These are phyloP conservation scores for Chouioia cunea DNA, from an alignment of 2,888 invertebrate genomes.

Conservation along the genomic window DNA sequence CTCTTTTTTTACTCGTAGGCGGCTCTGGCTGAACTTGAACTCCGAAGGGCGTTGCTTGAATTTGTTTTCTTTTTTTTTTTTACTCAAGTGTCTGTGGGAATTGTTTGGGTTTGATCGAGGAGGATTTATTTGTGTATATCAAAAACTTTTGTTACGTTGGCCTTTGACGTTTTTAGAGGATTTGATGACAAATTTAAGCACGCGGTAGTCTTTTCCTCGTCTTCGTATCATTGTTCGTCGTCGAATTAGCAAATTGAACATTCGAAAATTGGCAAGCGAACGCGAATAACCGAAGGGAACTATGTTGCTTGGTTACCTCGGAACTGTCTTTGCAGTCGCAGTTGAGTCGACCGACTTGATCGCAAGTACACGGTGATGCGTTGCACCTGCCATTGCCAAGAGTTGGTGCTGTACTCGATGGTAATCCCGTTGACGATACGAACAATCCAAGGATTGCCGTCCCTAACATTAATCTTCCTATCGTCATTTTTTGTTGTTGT, in stretches of 20 bases:
- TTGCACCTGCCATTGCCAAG: conserved; percentile 67
- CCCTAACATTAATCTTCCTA: conserved; percentile 57
- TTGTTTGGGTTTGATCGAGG: too few relatives aligned
- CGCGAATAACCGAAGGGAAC: too few relatives aligned
- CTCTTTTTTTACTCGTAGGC: conserved; percentile 24
- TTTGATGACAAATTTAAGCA: too few relatives aligned
- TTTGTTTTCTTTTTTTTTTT: too few relatives aligned
- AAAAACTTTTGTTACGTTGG: too few relatives aligned
- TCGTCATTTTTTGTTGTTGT: too few relatives aligned
- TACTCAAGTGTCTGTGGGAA: too few relatives aligned
- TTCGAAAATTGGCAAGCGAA: too few relatives aligned
- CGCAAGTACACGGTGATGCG: conserved; percentile 73
- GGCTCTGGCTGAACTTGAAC: conserved; percentile 29
- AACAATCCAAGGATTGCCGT: conserved; percentile 63
- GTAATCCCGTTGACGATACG: conserved; percentile 51
- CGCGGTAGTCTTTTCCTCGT: too few relatives aligned
- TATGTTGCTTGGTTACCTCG: conserved; percentile 63
- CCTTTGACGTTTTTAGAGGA: too few relatives aligned
- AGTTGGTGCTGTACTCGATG: conserved; percentile 52
- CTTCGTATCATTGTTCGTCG: too few relatives aligned
- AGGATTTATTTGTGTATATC: too few relatives aligned
- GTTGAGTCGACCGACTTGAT: conserved; percentile 72
- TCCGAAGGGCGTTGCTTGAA: not conserved
- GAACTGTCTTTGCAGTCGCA: conserved; percentile 72
- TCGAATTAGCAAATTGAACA: not conserved